Evolutionary conservation across 2,888 invertebrate species (phyloP).

Genomic region (Morpho helenor): DNA sequence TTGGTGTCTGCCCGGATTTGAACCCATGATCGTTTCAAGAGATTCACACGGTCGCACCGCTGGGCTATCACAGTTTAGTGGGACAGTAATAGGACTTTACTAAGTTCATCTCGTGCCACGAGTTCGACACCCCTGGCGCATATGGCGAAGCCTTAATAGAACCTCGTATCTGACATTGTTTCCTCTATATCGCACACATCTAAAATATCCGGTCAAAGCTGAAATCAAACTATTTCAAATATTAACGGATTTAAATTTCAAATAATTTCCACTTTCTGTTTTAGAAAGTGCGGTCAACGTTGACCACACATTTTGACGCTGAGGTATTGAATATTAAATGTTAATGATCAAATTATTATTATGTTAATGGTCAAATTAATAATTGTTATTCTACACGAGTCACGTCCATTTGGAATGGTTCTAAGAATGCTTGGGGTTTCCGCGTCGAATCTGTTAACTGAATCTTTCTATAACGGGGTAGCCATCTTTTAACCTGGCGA

Average conservation of each 20-base stretch:
- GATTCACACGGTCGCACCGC: no score
- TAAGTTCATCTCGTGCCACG: no score
- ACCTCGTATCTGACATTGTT: slow-evolving; percentile 7
- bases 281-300: slow-evolving; percentile 15
- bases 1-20: no score
- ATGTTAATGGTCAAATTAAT: background rate
- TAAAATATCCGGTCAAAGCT: slow-evolving; percentile 15
- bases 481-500: no score
- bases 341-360: slow-evolving; percentile 1
- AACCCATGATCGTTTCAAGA: no score
- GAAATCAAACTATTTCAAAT: slow-evolving; percentile 17
- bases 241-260: slow-evolving; percentile 17
- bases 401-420: no score
- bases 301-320: slow-evolving; percentile 8
- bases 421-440: no score
- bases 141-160: background rate
- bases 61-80: no score
- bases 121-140: background rate
- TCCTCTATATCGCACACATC: slow-evolving; percentile 5
- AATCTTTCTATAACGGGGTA: no score
- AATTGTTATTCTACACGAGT: no score
- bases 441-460: no score
- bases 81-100: no score
- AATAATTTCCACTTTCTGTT: slow-evolving; percentile 20
- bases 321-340: background rate